Base-by-base conservation (phyloP, 2,888 invertebrate genomes). In the Drosophila merina region DNA sequence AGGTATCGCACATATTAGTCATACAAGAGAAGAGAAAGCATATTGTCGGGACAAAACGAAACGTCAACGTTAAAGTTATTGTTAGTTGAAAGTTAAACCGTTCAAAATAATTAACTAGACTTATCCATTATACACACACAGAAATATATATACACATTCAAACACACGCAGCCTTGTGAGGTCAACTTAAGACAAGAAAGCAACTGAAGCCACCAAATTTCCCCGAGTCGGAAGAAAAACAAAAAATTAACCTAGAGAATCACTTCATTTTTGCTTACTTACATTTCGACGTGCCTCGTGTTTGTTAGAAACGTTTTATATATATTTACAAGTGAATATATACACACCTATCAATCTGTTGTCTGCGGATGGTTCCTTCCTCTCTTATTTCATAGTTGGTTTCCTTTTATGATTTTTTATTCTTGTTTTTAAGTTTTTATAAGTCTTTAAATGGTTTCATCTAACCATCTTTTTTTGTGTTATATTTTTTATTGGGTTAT, bases 201-300 rank as follows among this genome's bases (percentile, higher is more conserved):
- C 86, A 82, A 82, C 82, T 76, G 67, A 82, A 88, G 82, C 82
- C 82, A 83, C 88, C 83, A 83, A 88, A 74, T 84, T 88, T 80
- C 74, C 84, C 79, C 54, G 72, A 78, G 64, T 76, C 64, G 82
- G 88, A 84, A 84, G 72, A 57, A 83, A 88, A 76, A 75, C 72
- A 57, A 72, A 70, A 72, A 75, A 72, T 47, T 42, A 71, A 72
- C 74, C 45, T 64, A 64, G 26, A 78, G 28, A 69, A 44, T 38
- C 63, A 59, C 58, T 71, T 76, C 60, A 68, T 45, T 80, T 76
- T 76, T 76, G 78, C 82, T 85, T 77, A 86, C 75, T 79, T 84
- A 88, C 75, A 88, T 86, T 88, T 88, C 79, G 72, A 87, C 72
- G 87, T 87, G 89, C 87, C 89, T 87, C 82, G 77, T 80, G 87